Base-by-base conservation (phyloP, 2,113 vertebrate species). In the Syngnathus floridae region DNA sequence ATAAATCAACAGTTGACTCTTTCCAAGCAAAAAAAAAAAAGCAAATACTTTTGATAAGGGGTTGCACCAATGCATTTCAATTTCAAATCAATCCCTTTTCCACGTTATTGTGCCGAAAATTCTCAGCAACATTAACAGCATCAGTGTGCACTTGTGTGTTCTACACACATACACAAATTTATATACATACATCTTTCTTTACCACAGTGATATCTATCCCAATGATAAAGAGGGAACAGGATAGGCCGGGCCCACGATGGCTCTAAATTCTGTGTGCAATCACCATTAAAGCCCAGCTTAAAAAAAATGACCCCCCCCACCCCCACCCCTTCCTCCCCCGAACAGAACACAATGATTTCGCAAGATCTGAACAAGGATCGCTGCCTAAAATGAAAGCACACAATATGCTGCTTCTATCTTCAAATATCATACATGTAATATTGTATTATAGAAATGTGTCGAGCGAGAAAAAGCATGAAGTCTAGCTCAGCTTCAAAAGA, bases 171-270 rank as follows among this genome's bases (percentile, higher is more conserved):
- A 26, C 60, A 63, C 37, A n/a, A 26, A 52, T 13, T 67, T 21
- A 66, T 58, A n/a, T 67, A 52, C 69, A 54, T 66, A 22, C 66
- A 26, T 72, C 48, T 73, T 79, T 71, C 74, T 72, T 84, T 83
- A 82, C 77, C 88, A 89, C 88, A 89, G 88, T 89, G 86, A 86
- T 84, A 80, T 87, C 80, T 81, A 85, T 83, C 82, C 86, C 84
- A 86, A 77, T 83, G 73, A 66, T 13, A 79, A 74, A 82, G 71
- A 73, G 80, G 80, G 77, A 84, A 72, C 79, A 76, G 85, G 83
- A 83, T 75, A 82, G 86, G 81, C 79, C 78, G 51, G 83, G 79
- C 78, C 72, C 56, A 73, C 67, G 70, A 83, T 87, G 86, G 84
- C 84, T 88, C 88, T 84, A 71, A 80, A 84, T 85, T 82, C 78